Conservation (phyloP, 2,797 vertebrate genomes). For the Silurus lanzhouensis region DNA sequence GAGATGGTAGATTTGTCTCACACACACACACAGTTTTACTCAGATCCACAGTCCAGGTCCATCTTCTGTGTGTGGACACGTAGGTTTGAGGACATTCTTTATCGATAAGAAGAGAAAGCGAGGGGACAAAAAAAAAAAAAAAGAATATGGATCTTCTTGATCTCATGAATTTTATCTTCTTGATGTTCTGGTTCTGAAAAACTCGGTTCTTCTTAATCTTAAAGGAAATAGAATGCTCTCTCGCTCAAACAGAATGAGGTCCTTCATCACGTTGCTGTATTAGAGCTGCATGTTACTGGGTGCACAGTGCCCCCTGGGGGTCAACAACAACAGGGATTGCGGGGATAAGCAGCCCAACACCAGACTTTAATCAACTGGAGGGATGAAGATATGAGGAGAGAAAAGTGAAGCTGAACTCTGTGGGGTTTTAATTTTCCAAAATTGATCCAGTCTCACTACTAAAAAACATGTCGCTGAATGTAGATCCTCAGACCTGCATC, state of each 20-base stretch:
- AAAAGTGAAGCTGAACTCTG: too few species aligned
- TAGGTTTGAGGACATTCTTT: neutral
- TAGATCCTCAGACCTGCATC: neutral
- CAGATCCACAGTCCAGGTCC: neutral
- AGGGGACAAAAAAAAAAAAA: neutral
- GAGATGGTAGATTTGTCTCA: neutral
- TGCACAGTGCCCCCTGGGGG: slow-evolving; percentile 18
- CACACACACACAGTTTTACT: neutral
- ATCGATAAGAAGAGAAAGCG: neutral
- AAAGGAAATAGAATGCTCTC: neutral
- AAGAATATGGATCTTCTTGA: too few species aligned
- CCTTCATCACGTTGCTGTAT: neutral
- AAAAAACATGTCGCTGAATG: neutral
- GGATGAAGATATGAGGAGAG: too few species aligned
- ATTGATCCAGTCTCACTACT: too few species aligned
- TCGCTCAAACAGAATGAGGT: neutral
- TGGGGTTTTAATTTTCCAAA: too few species aligned
- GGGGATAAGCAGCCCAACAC: too few species aligned
- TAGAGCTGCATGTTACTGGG: neutral
- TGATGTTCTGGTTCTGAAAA: neutral
- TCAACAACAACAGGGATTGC: too few species aligned
- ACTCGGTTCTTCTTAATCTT: too few species aligned
- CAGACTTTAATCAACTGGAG: too few species aligned
- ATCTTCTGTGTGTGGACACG: neutral
- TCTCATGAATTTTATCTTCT: neutral